These are phyloP conservation scores for Somateria mollissima DNA, from an alignment of 2,797 vertebrate genomes.

Conservation along the genomic window DNA sequence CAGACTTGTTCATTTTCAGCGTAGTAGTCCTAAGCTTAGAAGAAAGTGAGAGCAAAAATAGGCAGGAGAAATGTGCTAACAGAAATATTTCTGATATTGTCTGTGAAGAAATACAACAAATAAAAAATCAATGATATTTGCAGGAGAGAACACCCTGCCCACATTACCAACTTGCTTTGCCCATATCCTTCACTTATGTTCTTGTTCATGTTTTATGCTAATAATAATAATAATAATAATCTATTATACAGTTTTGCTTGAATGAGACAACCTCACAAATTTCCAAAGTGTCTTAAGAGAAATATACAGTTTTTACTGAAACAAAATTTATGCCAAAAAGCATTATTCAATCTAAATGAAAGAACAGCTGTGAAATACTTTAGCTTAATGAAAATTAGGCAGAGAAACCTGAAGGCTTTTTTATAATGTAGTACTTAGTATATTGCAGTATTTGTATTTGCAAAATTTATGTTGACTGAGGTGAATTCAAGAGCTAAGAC, in stretches of 20 bases:
- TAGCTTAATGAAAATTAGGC: neutral
- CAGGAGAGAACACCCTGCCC: neutral
- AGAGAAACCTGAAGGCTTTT: neutral
- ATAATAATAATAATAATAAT: too few species aligned
- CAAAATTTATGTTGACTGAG: neutral
- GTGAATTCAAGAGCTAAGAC: neutral
- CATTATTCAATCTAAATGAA: neutral
- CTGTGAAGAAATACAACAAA: neutral
- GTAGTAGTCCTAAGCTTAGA: neutral
- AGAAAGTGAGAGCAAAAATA: neutral
- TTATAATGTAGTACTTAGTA: neutral
- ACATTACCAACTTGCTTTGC: neutral
- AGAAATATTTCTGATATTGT: neutral
- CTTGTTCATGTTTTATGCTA: neutral
- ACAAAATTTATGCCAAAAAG: neutral
- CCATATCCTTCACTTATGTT: neutral
- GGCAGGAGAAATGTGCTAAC: neutral
- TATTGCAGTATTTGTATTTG: neutral
- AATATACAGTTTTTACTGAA: neutral
- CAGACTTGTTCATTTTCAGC: neutral
- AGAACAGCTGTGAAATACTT: neutral
- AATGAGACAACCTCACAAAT: neutral
- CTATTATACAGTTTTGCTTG: neutral
- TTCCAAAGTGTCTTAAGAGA: neutral
- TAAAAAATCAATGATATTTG: neutral